Evolutionary conservation across 2,113 vertebrate genomes (phyloP).

Genomic region (Pelodiscus sinensis): DNA sequence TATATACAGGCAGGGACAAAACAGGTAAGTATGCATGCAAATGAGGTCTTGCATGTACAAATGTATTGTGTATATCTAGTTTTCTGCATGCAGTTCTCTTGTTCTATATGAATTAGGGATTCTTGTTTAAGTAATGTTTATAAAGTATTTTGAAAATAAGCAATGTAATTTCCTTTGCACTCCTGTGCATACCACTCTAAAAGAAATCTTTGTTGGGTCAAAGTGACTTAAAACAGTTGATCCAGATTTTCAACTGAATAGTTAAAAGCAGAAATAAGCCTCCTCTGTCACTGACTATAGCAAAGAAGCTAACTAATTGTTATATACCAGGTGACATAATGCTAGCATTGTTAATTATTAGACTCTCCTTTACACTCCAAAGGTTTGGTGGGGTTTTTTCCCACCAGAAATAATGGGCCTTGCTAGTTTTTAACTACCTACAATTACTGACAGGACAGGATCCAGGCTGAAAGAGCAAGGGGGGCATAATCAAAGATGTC

Average conservation of each 20-base stretch:
- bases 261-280: background rate
- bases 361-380: background rate
- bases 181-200: background rate
- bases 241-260: background rate
- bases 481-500: background rate
- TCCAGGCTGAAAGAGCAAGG: background rate
- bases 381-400: background rate
- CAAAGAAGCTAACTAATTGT: background rate
- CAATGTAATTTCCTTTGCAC: rapidly evolving
- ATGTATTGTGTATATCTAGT: background rate
- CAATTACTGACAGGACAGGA: background rate
- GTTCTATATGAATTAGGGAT: background rate
- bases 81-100: background rate
- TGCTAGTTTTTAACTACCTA: background rate
- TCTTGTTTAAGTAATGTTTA: background rate
- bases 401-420: constrained; percentile 6
- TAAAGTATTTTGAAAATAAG: background rate
- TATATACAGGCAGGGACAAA: background rate
- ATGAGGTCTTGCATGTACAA: background rate
- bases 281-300: background rate
- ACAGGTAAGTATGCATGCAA: background rate
- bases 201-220: background rate
- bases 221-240: background rate
- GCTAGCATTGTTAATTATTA: background rate
- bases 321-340: background rate